Conservation (phyloP, 2,113 vertebrate genomes). For the Equus przewalskii region DNA sequence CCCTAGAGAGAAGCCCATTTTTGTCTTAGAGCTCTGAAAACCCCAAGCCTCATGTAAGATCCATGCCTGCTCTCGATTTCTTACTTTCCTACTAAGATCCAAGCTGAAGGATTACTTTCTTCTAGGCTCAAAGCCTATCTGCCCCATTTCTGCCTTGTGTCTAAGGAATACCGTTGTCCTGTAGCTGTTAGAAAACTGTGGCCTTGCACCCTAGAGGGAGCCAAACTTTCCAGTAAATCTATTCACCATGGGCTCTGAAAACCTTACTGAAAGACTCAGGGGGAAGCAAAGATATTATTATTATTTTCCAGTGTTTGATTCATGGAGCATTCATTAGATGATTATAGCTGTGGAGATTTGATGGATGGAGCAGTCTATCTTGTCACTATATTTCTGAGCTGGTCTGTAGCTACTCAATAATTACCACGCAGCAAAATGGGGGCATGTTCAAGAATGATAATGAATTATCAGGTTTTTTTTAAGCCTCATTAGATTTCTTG, state of each 20-base stretch:
- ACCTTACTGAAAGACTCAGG: slow-evolving; percentile 51
- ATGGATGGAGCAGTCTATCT: slow-evolving; percentile 49
- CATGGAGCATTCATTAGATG: slow-evolving; percentile 61
- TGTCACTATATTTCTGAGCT: slow-evolving; percentile 56
- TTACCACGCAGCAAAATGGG: slow-evolving; percentile 36
- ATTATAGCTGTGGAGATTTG: slow-evolving; percentile 72
- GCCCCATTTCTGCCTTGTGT: not conserved
- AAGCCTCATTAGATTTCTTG: slow-evolving; percentile 79
- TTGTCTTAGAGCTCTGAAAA: not conserved
- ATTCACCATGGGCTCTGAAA: not conserved
- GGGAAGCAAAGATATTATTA: slow-evolving; percentile 45
- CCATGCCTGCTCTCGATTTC: not conserved
- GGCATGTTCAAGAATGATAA: slow-evolving; percentile 58
- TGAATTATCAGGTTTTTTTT: slow-evolving; percentile 71
- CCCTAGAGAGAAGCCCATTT: not conserved
- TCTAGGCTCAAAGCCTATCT: not conserved
- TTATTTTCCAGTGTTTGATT: slow-evolving; percentile 77
- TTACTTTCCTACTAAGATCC: not conserved
- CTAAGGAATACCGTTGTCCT: not conserved
- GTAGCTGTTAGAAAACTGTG: not conserved
- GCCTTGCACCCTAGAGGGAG: not conserved
- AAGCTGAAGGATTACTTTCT: not conserved
- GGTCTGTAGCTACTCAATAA: slow-evolving; percentile 62
- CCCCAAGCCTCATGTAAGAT: not conserved
- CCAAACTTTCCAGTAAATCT: not conserved